Percentiles rank a stretch among this genome's conserved stretches.
phyloP scores from a whole-genome alignment of 2,797 vertebrate genomes.

The Enteromius mattozi region DNA sequence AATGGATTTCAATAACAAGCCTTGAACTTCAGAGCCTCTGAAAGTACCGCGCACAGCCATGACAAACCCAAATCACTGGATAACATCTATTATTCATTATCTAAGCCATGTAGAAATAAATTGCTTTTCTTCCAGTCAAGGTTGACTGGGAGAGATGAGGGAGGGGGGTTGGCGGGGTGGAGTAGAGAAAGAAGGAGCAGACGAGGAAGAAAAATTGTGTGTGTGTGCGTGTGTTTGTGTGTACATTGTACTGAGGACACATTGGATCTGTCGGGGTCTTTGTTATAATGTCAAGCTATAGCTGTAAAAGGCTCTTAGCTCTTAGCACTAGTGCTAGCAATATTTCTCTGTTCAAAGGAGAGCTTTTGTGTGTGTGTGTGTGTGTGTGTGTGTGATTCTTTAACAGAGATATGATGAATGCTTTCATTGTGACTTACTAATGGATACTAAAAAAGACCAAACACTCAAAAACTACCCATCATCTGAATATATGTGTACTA shows the following conservation, averaged over 20 bases:
- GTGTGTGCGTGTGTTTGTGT: conserved; percentile 2
- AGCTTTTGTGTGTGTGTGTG: not conserved
- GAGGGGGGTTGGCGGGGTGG: not conserved
- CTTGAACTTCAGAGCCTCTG: conserved; percentile 70
- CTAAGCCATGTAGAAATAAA: conserved; percentile 67
- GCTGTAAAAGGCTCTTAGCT: conserved; percentile 46
- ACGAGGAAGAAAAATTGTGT: conserved; percentile 17
- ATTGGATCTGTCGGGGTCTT: conserved; percentile 45
- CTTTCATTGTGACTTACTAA: conserved; percentile 14
- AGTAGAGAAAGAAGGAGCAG: conserved; percentile 24
- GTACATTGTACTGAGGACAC: conserved; percentile 21
- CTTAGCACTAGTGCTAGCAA: conserved; percentile 31
- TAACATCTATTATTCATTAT: conserved; percentile 73
- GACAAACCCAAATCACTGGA: conserved; percentile 66
- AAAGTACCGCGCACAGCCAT: conserved; percentile 67
- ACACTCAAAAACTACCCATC: not conserved
- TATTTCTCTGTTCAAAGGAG: conserved; percentile 30
- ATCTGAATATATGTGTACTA: not conserved
- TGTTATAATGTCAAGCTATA: conserved; percentile 46
- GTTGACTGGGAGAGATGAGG: conserved; percentile 54
- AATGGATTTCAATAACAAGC: conserved; percentile 79
- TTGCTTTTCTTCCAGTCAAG: conserved; percentile 62
- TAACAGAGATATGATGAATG: conserved; percentile 11
- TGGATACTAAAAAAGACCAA: conserved; percentile 7
- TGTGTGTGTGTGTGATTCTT: conserved; percentile 2